Conservation (phyloP, 2,888 invertebrate genomes). For the Drosophila basisetae region DNA sequence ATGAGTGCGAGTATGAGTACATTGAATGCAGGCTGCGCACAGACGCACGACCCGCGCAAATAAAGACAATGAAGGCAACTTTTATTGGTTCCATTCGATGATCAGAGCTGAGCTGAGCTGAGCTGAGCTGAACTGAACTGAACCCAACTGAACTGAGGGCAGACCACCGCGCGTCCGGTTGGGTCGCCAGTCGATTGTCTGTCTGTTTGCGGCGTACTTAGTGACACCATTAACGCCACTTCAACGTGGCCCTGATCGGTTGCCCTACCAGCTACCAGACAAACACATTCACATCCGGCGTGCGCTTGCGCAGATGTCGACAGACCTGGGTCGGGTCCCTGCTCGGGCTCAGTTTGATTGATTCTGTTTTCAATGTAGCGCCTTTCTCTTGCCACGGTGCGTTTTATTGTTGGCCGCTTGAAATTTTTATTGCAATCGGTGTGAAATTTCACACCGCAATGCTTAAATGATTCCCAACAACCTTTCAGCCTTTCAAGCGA, state of each 20-base stretch:
- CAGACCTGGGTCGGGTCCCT: slow-evolving; percentile 32
- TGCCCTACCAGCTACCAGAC: slow-evolving; percentile 24
- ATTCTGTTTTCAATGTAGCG: slow-evolving; percentile 78
- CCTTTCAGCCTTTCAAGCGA: slow-evolving; percentile 25
- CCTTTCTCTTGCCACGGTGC: slow-evolving; percentile 58
- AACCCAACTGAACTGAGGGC: slow-evolving; percentile 41
- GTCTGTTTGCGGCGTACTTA: slow-evolving; percentile 74
- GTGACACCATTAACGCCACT: slow-evolving; percentile 81
- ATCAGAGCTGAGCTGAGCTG: slow-evolving; percentile 60
- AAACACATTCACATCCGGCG: slow-evolving; percentile 72
- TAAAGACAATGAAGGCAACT: slow-evolving; percentile 78
- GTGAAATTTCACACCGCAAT: slow-evolving; percentile 85
- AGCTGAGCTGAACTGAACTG: slow-evolving; percentile 18
- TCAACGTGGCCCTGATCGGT: slow-evolving; percentile 31
- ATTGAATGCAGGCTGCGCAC: slow-evolving; percentile 61
- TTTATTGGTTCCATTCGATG: slow-evolving; percentile 85
- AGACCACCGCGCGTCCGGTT: slow-evolving; percentile 32
- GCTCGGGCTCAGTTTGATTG: slow-evolving; percentile 75
- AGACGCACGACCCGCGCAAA: slow-evolving; percentile 68
- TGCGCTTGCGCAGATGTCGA: slow-evolving; percentile 67
- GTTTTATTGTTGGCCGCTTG: slow-evolving; percentile 67
- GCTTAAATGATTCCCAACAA: slow-evolving; percentile 82
- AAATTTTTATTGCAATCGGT: slow-evolving; percentile 82
- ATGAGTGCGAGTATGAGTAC: slow-evolving; percentile 57
- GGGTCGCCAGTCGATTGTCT: slow-evolving; percentile 37